These are phyloP conservation scores for Macrobrachium rosenbergii DNA, from an alignment of 1,140 invertebrate genomes.

Conservation along the genomic window DNA sequence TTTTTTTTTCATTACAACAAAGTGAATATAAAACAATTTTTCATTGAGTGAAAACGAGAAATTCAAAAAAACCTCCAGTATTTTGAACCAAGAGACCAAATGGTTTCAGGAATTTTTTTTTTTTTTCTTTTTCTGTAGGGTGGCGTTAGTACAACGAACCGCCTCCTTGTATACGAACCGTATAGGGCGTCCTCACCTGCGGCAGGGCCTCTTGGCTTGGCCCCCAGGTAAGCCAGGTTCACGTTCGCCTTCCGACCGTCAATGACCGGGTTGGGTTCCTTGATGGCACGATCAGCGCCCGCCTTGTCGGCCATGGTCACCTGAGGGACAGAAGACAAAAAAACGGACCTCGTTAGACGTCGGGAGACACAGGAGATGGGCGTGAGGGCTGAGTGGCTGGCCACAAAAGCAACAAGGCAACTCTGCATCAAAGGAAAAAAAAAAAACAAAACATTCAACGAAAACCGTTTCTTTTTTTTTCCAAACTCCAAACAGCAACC, in stretches of 20 bases:
- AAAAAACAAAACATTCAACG: neutral
- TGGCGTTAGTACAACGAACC: slow-evolving; percentile 1
- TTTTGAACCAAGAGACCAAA: no score
- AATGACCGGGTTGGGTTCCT: slow-evolving; percentile 98
- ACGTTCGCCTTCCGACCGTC: slow-evolving; percentile 99
- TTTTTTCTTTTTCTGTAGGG: no score
- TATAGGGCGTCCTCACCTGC: slow-evolving; percentile 53
- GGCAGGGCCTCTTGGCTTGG: slow-evolving; percentile 85
- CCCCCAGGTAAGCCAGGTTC: slow-evolving; percentile 96
- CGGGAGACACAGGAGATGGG: neutral
- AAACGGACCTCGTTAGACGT: neutral
- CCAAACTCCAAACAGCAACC: no score
- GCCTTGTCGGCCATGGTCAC: slow-evolving; percentile 96
- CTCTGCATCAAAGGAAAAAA: neutral
- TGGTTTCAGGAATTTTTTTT: no score
- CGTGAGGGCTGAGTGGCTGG: neutral
- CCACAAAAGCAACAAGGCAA: neutral
- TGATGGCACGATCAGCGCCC: slow-evolving; percentile 94
- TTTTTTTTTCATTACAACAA: no score
- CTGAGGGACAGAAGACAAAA: slow-evolving; percentile 73
- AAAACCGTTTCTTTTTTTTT: neutral
- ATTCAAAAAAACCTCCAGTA: no score
- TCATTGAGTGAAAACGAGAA: no score
- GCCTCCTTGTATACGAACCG: slow-evolving; percentile 37
- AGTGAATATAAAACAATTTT: no score